Evolutionary conservation across 2,113 vertebrate genomes (phyloP), one percentile per base, ranked within the genome.

Genomic region (Paratilapia polleni): DNA sequence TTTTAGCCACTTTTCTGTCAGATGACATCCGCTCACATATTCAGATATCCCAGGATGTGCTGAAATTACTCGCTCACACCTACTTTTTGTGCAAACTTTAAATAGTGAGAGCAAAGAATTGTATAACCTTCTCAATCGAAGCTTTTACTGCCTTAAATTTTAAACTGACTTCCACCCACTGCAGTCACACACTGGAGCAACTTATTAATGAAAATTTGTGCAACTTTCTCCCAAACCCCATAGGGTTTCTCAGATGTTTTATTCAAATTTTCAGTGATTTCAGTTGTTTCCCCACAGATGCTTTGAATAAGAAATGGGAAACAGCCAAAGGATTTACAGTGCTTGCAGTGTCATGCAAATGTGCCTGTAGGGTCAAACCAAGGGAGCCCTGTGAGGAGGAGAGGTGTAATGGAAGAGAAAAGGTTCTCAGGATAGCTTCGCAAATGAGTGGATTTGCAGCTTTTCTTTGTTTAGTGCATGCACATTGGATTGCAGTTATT

Each of bases 321-420:
- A 17, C 43, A 88, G 76, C 75, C 7, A 12, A 9, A 70, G 28
- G 20, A 81, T 49, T 52, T 78, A 92, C 91, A 94, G 88, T 81
- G 81, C 88, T 61, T 83, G 20, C 43, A 83, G 36, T 92, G 89
- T 92, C 63, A 93, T 93, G 93, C 85, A 92, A 93, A 95, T 94
- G 88, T 75, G 73, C 24, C 56, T 78, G 58, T 80, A 19, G 78
- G 81, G 88, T 88, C 80, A 82, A 82, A 78, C 63, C 62, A n/a
- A 77, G 60, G 28, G 70, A 76, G 63, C 56, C 20, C 8, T 26
- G 52, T 49, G 28, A 64, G 20, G 36, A 64, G 20, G 36, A 79
- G 26, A 34, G 8, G 6, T 31, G 54, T 41, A 41, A 31, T 22
- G 24, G 56, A 17, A 58, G 57, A 58, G n/a, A 19, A 26, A 66